Percentiles rank a stretch among this genome's conserved stretches.
Conservation (phyloP, 2,888 invertebrate species). For the Pherbina coryleti region DNA sequence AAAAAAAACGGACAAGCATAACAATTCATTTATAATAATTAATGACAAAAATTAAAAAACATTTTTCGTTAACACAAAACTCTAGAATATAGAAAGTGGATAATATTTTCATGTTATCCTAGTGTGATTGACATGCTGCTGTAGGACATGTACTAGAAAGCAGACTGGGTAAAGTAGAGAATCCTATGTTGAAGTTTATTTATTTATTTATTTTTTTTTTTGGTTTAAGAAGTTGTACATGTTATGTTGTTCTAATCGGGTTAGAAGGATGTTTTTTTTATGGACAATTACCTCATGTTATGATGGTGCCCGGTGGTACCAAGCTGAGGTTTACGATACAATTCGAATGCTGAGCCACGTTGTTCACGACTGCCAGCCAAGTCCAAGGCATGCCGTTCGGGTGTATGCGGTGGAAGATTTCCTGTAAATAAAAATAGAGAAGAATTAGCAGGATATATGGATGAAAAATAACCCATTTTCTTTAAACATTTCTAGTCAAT, state of each 20-base stretch:
- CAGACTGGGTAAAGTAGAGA: neutral
- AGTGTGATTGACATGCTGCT: conserved; percentile 21
- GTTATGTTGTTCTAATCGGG: neutral
- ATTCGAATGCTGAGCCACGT: conserved; percentile 93
- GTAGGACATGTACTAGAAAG: conserved; percentile 2
- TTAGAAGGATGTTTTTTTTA: neutral
- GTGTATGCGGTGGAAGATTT: conserved; percentile 67
- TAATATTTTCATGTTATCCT: neutral
- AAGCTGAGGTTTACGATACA: conserved; percentile 88
- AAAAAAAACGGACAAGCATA: neutral
- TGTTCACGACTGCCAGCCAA: conserved; percentile 91
- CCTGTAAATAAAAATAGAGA: conserved; percentile 50
- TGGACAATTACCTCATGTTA: conserved; percentile 78
- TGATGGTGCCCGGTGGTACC: conserved; percentile 76
- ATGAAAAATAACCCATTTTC: no score
- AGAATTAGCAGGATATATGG: neutral
- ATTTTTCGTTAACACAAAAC: conserved; percentile 68
- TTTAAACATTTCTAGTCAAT: no score
- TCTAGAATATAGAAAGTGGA: conserved; percentile 20
- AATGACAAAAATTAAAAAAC: conserved; percentile 66
- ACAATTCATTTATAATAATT: conserved; percentile 40
- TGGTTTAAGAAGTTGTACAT: neutral
- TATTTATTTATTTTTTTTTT: no score
- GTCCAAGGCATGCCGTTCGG: conserved; percentile 71
- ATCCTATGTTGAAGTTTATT: neutral